Conservation (phyloP, 2,113 vertebrate genomes). For the Lamprologus tigripictilis region DNA sequence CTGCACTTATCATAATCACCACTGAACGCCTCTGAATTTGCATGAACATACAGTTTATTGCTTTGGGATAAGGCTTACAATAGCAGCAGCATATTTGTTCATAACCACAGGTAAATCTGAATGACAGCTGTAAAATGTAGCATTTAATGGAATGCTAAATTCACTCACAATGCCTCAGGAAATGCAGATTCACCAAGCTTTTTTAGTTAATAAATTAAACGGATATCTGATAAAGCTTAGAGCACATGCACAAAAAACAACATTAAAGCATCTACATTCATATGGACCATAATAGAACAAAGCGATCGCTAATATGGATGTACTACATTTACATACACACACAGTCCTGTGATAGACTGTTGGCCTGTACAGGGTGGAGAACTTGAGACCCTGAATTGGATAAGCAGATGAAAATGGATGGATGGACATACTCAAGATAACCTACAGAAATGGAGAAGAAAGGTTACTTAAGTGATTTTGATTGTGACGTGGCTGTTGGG, state of each 20-base stretch:
- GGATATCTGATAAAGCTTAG: conserved; percentile 40
- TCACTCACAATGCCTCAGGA: conserved; percentile 24
- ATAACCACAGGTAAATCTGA: conserved; percentile 72
- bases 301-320: neutral
- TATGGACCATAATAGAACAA: neutral
- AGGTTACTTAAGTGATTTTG: neutral
- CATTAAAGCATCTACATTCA: neutral
- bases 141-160: conserved; percentile 54
- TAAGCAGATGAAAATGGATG: neutral
- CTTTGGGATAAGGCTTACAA: conserved; percentile 61
- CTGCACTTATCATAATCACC: conserved; percentile 74
- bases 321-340: neutral
- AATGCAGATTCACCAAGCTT: conserved; percentile 31
- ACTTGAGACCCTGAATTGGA: neutral
- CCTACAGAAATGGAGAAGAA: neutral
- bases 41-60: conserved; percentile 66
- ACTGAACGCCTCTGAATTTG: conserved; percentile 65
- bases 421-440: neutral
- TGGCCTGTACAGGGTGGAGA: neutral
- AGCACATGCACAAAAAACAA: conserved; percentile 13
- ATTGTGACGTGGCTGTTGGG: neutral
- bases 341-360: neutral
- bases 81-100: conserved; percentile 46
- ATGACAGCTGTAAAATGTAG: conserved; percentile 63
- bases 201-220: conserved; percentile 50